A percentile compares a stretch with the other conserved stretches of the same genome.
Evolutionary conservation across 2,888 invertebrate genomes (phyloP).

Genomic region (Pelosia muscerda): DNA sequence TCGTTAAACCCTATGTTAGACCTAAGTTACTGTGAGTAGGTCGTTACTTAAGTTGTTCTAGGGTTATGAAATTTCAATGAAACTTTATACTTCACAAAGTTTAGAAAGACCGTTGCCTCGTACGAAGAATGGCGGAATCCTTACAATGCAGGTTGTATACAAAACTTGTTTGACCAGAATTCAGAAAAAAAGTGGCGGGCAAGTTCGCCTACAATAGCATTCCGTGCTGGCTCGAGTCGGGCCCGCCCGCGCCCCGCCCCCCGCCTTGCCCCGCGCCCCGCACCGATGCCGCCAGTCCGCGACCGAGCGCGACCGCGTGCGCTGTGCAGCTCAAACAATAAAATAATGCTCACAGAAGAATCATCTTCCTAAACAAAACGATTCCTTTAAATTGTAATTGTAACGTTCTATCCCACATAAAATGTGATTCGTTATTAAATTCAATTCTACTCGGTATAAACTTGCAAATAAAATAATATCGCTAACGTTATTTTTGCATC

Average conservation of each 20-base stretch:
- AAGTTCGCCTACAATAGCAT: constrained; percentile 87
- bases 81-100: constrained; percentile 66
- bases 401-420: constrained; percentile 33
- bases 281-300: constrained; percentile 68
- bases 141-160: constrained; percentile 87
- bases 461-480: constrained; percentile 34
- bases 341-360: constrained; percentile 61
- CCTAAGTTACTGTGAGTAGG: background rate
- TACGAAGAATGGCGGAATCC: constrained; percentile 85
- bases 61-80: constrained; percentile 50
- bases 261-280: constrained; percentile 64
- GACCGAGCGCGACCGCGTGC: constrained; percentile 76
- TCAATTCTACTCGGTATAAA: constrained; percentile 15
- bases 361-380: constrained; percentile 66
- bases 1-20: background rate
- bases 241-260: constrained; percentile 77
- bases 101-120: constrained; percentile 80
- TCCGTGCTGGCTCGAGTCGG: constrained; percentile 64
- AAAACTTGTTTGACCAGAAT: constrained; percentile 87
- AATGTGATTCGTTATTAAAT: constrained; percentile 42
- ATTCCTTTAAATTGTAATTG: constrained; percentile 51
- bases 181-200: constrained; percentile 84
- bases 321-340: constrained; percentile 50
- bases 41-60: constrained; percentile 5
- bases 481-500: constrained; percentile 45